Base-by-base conservation (phyloP, 2,113 vertebrate species). In the Pitta sordida region DNA sequence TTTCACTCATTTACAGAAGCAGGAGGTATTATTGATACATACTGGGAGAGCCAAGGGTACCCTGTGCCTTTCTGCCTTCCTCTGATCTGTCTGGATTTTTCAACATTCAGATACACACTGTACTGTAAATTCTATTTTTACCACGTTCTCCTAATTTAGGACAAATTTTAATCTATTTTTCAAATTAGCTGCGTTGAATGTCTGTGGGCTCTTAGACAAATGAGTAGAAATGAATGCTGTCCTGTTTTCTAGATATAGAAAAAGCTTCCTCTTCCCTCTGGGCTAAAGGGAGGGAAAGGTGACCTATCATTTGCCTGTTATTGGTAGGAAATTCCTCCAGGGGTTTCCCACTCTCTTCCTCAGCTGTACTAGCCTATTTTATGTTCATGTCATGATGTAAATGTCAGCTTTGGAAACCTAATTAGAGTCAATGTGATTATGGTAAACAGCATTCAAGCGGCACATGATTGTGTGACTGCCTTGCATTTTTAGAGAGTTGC, bases 1-100 rank as follows among this genome's bases (percentile, higher is more conserved):
- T 94, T 93, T 63, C n/a, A n/a, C 48, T 94, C 48, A 29, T 71
- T 84, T 94, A 13, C 74, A 64, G 87, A 63, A 92, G 73, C 29
- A 55, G 2, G 4, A 27, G 51, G 18, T 59, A 6, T 49, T 90
- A 48, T 2, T 78, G 73, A 34, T 58, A 7, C 6, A 6, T 23
- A 13, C 27, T 29, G 68, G 27, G 39, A 70, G 73, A 86, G 34
- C 68, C 10, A 26, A 32, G 37, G 17, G 22, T 76, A 18, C 41
- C 14, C 2, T 32, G 17, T 5, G 7, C 48, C 81, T 81, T 84
- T 84, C 0, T 0, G n/a, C 69, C 52, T 77, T 92, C 46, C 39
- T 83, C 39, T 77, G 34, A 3, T 53, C 46, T 70, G n/a, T 37
- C 59, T 75, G 59, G 43, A 43, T 48, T 91, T 86, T 88, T 78